phyloP scores from a whole-genome alignment of 2,113 vertebrate species.

The Ciconia stormi region DNA sequence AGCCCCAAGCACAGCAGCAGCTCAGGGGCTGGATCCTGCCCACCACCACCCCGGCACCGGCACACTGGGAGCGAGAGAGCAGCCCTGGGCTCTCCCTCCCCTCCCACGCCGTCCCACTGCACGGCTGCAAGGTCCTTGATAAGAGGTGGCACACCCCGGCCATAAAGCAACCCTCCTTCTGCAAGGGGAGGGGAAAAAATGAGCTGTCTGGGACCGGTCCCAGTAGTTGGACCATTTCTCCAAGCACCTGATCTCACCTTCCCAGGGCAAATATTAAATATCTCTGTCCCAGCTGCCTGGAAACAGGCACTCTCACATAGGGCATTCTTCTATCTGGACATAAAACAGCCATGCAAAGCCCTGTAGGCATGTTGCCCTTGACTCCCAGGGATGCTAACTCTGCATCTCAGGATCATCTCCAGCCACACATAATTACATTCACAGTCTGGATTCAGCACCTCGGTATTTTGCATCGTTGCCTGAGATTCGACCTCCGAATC shows the following conservation, averaged over 20 bases:
- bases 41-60: rapidly evolving
- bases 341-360: background rate
- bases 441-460: background rate
- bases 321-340: background rate
- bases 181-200: background rate
- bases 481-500: background rate
- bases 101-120: background rate
- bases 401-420: background rate
- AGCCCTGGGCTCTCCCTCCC: background rate
- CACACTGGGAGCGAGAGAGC: background rate
- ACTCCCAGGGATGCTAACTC: background rate
- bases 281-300: background rate
- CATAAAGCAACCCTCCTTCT: background rate
- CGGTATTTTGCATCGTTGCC: background rate
- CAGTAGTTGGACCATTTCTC: background rate
- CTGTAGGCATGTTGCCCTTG: background rate
- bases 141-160: background rate
- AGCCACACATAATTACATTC: background rate
- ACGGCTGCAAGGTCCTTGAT: background rate
- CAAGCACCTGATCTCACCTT: background rate
- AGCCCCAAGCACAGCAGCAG: background rate
- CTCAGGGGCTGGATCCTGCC: background rate
- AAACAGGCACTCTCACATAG: background rate
- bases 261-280: background rate
- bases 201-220: background rate